phyloP scores from a whole-genome alignment of 2,888 invertebrate genomes.

The Drosophila nr. fundita region DNA sequence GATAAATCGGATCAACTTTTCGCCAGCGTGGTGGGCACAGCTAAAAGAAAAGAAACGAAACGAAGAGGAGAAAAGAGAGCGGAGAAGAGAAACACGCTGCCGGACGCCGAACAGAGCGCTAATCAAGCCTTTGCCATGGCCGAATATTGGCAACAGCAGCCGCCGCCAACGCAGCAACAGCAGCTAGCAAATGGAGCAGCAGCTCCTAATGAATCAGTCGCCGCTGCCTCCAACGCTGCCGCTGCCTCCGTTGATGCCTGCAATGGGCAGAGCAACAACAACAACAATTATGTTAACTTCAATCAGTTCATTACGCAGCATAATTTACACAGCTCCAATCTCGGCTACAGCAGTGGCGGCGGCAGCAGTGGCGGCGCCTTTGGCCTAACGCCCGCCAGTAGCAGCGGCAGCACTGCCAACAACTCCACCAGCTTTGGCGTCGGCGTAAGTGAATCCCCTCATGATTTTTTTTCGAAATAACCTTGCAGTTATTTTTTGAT shows the following conservation, averaged over 20 bases:
- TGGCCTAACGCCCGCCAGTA: constrained; percentile 32
- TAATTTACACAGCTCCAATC: constrained; percentile 63
- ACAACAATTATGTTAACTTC: constrained; percentile 84
- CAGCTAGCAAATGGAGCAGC: constrained; percentile 31
- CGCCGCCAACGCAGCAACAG: constrained; percentile 11
- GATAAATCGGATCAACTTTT: constrained; percentile 52
- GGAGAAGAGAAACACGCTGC: constrained; percentile 35
- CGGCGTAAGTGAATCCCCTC: constrained; percentile 16
- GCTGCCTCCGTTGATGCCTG: constrained; percentile 4
- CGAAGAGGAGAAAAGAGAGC: constrained; percentile 34
- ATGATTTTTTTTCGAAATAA: not conserved
- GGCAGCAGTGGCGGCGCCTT: constrained; percentile 55
- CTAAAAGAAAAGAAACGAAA: constrained; percentile 62
- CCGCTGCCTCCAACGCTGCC: constrained; percentile 7
- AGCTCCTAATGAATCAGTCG: constrained; percentile 24
- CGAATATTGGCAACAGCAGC: constrained; percentile 63
- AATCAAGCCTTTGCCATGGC: constrained; percentile 52
- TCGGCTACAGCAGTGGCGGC: constrained; percentile 24
- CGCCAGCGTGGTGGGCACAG: constrained; percentile 54
- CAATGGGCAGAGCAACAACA: constrained; percentile 49
- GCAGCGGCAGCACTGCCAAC: constrained; percentile 5
- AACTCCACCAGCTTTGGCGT: constrained; percentile 19
- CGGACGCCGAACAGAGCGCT: constrained; percentile 14
- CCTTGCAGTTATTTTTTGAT: no score
- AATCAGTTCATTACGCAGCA: constrained; percentile 85